Base-by-base conservation (phyloP, 2,888 invertebrate species). In the Nowickia ferox region DNA sequence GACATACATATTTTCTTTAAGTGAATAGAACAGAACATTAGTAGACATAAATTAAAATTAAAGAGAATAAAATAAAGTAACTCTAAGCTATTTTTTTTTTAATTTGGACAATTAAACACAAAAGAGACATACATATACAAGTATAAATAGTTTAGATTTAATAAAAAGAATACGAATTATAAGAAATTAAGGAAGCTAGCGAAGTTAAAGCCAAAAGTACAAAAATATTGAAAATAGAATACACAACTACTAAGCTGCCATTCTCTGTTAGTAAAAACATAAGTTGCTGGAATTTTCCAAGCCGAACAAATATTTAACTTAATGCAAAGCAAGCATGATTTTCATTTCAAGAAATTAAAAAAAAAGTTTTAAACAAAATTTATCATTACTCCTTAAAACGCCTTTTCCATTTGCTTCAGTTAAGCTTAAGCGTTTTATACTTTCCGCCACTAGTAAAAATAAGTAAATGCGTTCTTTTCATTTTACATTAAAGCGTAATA, bases 381-480 rank as follows among this genome's bases (percentile, higher is more conserved):
- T n/a, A 42, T 61, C 17, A n/a, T 40, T 42, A 2, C 19, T 61
- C 46, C 65, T 22, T 63, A 44, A 40, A 8, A 38, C 40, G 19
- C 42, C n/a, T 9, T 22, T 46, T 65, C 11, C 46, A 44, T 46
- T 65, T n/a, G n/a, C 22, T 46, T 22, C 13, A 15, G 42, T 42
- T 46, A 46, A 46, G 3, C 22, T 65, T 46, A 65, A 46, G 46
- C 65, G 65, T 71, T 69, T 53, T 15, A 22, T 65, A 65, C 55
- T 71, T 72, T 72, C 46, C 79, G 46, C 71, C 71, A 61, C 9
- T 63, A 69, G 46, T 79, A 55, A 71, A 69, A 65, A 55, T 55
- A 55, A 72, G 53, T 79, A 79, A 79, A 79, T 79, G 79, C 79
- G 4, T 63, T 63, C 15, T 8, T 46, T 55, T 71, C 38, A 6